These are phyloP conservation scores for Aelia acuminata DNA, from an alignment of 2,888 invertebrate genomes.

Conservation along the genomic window DNA sequence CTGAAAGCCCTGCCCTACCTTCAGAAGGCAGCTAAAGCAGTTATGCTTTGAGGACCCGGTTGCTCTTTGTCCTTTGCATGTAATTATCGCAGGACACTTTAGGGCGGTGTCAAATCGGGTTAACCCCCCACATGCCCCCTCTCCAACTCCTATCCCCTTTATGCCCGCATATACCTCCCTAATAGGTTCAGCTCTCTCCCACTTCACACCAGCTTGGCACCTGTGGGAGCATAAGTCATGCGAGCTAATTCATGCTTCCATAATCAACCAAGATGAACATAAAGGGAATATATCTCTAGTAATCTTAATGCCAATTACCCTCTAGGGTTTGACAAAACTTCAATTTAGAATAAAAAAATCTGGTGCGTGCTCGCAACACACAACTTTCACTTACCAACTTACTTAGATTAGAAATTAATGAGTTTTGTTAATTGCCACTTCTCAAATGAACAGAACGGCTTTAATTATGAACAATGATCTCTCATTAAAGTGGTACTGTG, in stretches of 20 bases:
- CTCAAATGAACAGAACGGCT: no score
- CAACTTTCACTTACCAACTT: no score
- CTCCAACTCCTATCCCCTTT: neutral
- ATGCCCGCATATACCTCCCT: neutral
- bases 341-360: no score
- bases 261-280: neutral
- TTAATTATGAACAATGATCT: no score
- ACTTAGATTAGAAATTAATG: no score
- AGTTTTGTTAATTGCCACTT: no score
- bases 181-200: neutral
- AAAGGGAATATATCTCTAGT: neutral
- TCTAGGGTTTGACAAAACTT: no score
- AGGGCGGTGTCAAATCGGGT: slow-evolving; percentile 18
- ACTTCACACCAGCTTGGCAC: neutral
- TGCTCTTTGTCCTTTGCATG: slow-evolving; percentile 29
- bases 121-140: neutral
- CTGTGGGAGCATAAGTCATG: neutral
- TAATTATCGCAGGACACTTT: slow-evolving; percentile 39
- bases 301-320: no score
- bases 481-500: no score
- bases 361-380: no score
- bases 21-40: neutral
- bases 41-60: slow-evolving; percentile 43
- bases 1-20: neutral
- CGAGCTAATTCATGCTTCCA: neutral